phyloP scores from a whole-genome alignment of 2,888 invertebrate species.

The Hedya salicella region DNA sequence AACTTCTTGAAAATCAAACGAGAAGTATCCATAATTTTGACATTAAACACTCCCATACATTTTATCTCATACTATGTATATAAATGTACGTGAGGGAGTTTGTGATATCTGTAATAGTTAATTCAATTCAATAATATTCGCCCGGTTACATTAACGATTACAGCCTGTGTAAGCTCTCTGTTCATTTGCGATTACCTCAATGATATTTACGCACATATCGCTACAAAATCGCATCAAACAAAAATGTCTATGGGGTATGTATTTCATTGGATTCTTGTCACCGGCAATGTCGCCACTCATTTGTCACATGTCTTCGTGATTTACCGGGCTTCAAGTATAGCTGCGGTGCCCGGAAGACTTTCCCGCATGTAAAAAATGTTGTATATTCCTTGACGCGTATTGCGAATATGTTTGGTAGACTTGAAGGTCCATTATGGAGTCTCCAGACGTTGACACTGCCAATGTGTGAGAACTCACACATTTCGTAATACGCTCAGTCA shows the following conservation, averaged over 20 bases:
- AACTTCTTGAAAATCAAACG: no score
- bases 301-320: constrained; percentile 32
- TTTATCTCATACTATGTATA: no score
- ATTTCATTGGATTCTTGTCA: constrained; percentile 31
- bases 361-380: not conserved
- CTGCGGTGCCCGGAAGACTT: not conserved
- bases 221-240: not conserved
- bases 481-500: constrained; percentile 52
- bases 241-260: constrained; percentile 26
- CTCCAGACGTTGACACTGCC: constrained; percentile 41
- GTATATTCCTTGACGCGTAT: not conserved
- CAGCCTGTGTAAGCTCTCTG: no score
- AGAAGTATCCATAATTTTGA: no score
- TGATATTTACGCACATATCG: not conserved
- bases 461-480: constrained; percentile 53
- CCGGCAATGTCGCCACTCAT: constrained; percentile 33
- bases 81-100: no score
- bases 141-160: no score
- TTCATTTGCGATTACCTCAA: not conserved
- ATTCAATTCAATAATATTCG: no score
- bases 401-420: not conserved
- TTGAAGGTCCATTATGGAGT: constrained; percentile 27
- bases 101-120: no score
- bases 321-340: constrained; percentile 16
- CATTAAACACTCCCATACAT: no score